Evolutionary conservation across 2,888 invertebrate species (phyloP).

Genomic region (Callimorpha dominula): DNA sequence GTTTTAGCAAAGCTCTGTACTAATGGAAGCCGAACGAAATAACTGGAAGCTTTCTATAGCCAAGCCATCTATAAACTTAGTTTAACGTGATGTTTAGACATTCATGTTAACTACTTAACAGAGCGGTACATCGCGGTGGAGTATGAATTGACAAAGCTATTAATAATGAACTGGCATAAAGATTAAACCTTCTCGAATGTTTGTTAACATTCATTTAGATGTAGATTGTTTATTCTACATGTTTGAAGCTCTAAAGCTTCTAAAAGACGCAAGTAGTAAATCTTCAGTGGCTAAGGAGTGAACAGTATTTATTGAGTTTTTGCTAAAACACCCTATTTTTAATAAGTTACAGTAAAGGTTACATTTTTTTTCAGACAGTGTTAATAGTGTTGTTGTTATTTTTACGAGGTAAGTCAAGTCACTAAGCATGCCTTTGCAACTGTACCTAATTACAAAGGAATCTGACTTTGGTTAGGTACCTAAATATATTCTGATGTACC

Average conservation of each 20-base stretch:
- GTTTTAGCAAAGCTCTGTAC: conserved; percentile 59
- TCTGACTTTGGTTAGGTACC: no score
- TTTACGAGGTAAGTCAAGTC: no score
- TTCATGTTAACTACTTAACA: neutral
- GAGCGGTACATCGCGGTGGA: neutral
- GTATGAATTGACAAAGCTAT: neutral
- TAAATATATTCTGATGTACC: no score
- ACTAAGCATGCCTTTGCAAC: no score
- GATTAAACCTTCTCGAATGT: neutral
- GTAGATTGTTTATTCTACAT: neutral
- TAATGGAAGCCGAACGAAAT: conserved; percentile 59
- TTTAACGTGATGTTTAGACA: conserved; percentile 24
- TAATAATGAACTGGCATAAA: neutral
- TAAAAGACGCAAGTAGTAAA: neutral
- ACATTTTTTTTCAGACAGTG: neutral
- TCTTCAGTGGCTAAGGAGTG: neutral
- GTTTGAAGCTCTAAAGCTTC: neutral
- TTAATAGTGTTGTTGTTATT: neutral
- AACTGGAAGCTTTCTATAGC: conserved; percentile 31
- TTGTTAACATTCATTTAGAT: neutral
- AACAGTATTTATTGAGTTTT: neutral
- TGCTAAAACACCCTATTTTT: neutral
- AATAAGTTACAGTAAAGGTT: neutral
- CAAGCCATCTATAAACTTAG: conserved; percentile 36
- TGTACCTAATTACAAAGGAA: no score